Base-by-base conservation (phyloP, 2,888 invertebrate species). In the Eudemis profundana region DNA sequence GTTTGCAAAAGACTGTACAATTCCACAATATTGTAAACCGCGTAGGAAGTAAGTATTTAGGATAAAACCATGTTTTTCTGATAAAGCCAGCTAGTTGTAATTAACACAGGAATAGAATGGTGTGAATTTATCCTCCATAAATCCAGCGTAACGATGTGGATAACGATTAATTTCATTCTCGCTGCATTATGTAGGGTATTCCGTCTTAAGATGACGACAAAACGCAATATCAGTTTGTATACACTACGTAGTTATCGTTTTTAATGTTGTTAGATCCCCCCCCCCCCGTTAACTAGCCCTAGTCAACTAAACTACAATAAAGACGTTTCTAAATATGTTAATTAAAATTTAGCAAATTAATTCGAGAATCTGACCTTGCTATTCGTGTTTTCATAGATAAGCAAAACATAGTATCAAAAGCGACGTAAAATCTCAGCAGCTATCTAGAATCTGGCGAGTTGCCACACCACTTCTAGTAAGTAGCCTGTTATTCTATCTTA, bases 391-490 rank as follows among this genome's bases (percentile, higher is more conserved):
- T 46, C 29, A 38, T 53, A 46, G 65, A 40, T 53, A 53, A 64
- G 59, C 59, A 19, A 56, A 56, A 49, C 27, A n/a, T 65, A 12
- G 46, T 46, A 65, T 60, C 27, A 57, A 51, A 64, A 44, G n/a
- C 46, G 21, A 50, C 10, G 33, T 44, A 12, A 50, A 63, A 64
- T 57, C 57, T 64, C 36, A 17, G 65, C 53, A 38, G 12, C 40
- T 53, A 38, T 14, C 40, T 53, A 46, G 46, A 53, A 19, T 27
- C 29, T 65, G 65, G 65, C 65, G 47, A 47, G 29, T 15, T 40
- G 65, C 65, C 65, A 65, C 19, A 60, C 51, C 65, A 60, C 65
- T 65, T 65, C 21, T 47, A 46, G 65, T 60, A 60, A 65, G 59
- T 65, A 65, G 65, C 53, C 59, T 60, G 53, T 51, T 51, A 64